Percentiles rank a stretch among this genome's conserved stretches.
These are phyloP conservation scores for Brachionus plicatilis DNA, from an alignment of 1,140 invertebrate genomes.

Conservation along the genomic window DNA sequence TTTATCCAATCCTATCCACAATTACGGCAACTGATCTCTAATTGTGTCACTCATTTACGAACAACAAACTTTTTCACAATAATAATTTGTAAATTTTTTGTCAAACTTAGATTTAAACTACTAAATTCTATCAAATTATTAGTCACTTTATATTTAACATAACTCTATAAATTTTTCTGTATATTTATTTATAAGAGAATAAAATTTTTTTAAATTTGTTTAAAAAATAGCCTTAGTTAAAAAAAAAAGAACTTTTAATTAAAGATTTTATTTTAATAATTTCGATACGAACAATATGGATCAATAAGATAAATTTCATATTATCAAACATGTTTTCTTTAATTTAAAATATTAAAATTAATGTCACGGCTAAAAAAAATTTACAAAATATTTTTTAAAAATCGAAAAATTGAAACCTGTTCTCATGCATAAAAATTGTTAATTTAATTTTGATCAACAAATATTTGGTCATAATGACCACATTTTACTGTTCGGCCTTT, in stretches of 20 bases:
- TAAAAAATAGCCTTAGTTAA: neutral
- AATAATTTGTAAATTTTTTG: neutral
- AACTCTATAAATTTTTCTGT: neutral
- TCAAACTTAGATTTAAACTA: neutral
- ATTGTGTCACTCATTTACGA: neutral
- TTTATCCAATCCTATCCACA: conserved; percentile 29
- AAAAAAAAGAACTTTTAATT: neutral
- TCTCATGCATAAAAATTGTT: neutral
- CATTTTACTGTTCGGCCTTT: neutral
- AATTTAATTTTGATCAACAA: neutral
- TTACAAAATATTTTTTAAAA: neutral
- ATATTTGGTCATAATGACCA: neutral
- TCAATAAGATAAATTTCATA: neutral
- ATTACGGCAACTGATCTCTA: conserved; percentile 14
- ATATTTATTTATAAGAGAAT: conserved; percentile 3
- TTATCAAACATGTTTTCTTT: neutral
- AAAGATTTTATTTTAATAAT: neutral
- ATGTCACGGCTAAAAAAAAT: neutral
- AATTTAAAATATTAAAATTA: neutral
- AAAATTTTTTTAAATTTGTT: neutral
- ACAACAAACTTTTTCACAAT: neutral
- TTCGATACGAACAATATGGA: neutral
- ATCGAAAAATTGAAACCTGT: neutral
- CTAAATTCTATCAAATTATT: conserved; percentile 4
- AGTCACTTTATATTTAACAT: conserved; percentile 10